Percentiles rank a stretch among this genome's conserved stretches.
Evolutionary conservation across 2,113 vertebrate species (phyloP).

Genomic region (Muntiacus muntjak): DNA sequence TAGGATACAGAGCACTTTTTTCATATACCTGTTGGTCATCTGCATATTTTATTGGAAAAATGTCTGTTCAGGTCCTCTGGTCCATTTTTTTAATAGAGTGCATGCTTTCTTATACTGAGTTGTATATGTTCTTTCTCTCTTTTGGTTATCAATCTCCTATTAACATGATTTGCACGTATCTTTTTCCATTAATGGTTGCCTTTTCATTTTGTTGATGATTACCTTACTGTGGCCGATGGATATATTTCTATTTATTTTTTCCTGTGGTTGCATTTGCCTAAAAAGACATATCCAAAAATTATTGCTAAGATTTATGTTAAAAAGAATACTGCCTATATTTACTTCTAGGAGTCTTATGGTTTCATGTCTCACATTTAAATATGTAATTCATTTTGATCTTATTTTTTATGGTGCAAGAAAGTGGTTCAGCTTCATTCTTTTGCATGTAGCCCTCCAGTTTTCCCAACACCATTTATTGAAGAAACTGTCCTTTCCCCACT

Average conservation of each 20-base stretch:
- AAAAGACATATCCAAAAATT: background rate
- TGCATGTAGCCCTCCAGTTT: background rate
- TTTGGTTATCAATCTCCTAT: background rate
- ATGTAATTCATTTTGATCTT: background rate
- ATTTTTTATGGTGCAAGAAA: background rate
- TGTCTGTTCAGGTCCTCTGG: background rate
- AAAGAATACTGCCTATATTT: background rate
- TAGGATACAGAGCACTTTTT: background rate
- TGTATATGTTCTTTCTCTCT: background rate
- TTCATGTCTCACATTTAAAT: background rate
- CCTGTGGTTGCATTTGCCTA: background rate
- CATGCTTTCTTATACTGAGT: background rate
- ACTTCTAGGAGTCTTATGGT: background rate
- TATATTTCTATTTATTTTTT: background rate
- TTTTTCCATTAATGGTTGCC: background rate
- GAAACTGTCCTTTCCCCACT: background rate
- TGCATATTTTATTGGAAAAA: background rate
- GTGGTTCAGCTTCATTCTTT: background rate
- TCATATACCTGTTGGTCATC: background rate
- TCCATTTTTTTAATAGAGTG: background rate
- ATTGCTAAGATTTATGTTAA: background rate
- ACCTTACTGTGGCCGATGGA: background rate
- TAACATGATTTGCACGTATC: background rate
- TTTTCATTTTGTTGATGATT: background rate
- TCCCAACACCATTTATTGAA: background rate